Evolutionary conservation across 2,888 invertebrate genomes (phyloP).

Genomic region (Orchestes rusci): DNA sequence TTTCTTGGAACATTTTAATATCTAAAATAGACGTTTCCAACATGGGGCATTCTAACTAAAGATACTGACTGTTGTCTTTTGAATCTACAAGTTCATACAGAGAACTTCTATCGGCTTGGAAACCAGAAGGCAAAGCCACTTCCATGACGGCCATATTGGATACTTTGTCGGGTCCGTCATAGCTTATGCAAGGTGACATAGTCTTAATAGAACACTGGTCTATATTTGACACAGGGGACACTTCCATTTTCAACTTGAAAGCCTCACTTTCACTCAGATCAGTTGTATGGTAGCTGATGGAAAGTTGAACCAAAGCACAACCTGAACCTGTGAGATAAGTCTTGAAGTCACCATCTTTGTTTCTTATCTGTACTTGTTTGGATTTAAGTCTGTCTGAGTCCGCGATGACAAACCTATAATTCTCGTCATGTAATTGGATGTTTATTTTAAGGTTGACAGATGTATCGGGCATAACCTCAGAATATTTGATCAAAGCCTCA

Average conservation of each 20-base stretch:
- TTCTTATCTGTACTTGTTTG: constrained; percentile 42
- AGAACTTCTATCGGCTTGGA: constrained; percentile 51
- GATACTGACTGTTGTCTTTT: background rate
- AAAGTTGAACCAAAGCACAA: constrained; percentile 48
- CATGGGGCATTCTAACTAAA: too few relatives aligned
- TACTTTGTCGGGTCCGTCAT: constrained; percentile 42
- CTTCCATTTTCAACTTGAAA: constrained; percentile 46
- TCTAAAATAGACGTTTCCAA: constrained; percentile 39
- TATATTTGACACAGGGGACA: constrained; percentile 42
- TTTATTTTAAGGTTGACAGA: constrained; percentile 44
- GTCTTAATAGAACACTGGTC: constrained; percentile 46
- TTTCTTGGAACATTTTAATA: constrained; percentile 49
- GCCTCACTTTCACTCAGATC: constrained; percentile 45
- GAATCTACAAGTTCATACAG: constrained; percentile 48
- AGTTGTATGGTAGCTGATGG: constrained; percentile 49
- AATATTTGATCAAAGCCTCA: constrained; percentile 53
- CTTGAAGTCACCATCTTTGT: constrained; percentile 42
- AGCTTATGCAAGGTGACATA: constrained; percentile 40
- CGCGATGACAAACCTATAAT: constrained; percentile 43
- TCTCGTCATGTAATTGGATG: constrained; percentile 43
- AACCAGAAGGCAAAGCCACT: constrained; percentile 57
- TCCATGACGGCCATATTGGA: constrained; percentile 59
- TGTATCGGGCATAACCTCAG: constrained; percentile 43
- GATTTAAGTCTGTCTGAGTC: constrained; percentile 47
- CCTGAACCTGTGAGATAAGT: constrained; percentile 38